These are phyloP conservation scores for Probosciger aterrimus DNA, from an alignment of 2,113 vertebrate genomes.

Conservation along the genomic window DNA sequence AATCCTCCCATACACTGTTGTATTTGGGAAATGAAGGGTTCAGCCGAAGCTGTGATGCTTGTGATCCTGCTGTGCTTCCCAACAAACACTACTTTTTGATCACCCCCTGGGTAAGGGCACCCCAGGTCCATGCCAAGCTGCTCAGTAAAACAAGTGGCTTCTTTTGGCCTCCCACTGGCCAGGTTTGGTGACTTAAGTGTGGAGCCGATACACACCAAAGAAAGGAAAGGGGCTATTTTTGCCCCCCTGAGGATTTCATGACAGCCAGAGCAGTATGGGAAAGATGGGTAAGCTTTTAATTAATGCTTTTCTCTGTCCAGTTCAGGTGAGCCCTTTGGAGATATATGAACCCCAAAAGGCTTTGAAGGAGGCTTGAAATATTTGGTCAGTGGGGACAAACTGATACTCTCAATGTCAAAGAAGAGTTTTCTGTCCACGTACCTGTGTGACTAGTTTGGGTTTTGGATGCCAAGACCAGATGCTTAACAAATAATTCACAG, in stretches of 20 bases:
- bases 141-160: not conserved
- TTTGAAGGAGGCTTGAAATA: not conserved
- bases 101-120: not conserved
- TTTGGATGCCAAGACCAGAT: not conserved
- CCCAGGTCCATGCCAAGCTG: not conserved
- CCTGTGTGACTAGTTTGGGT: not conserved
- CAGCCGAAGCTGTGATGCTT: accelerated
- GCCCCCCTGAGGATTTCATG: not conserved
- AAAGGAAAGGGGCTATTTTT: not conserved
- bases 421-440: not conserved
- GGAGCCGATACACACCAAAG: not conserved
- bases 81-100: not conserved
- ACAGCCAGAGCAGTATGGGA: not conserved
- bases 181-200: not conserved
- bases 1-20: not conserved
- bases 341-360: not conserved
- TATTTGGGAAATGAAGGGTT: not conserved
- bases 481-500: not conserved
- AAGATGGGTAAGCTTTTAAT: not conserved
- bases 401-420: not conserved
- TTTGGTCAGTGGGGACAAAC: not conserved
- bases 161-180: not conserved
- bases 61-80: not conserved
- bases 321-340: not conserved
- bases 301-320: not conserved